These are phyloP conservation scores for Arizona elegans DNA, from an alignment of 2,113 vertebrate genomes.

Conservation along the genomic window DNA sequence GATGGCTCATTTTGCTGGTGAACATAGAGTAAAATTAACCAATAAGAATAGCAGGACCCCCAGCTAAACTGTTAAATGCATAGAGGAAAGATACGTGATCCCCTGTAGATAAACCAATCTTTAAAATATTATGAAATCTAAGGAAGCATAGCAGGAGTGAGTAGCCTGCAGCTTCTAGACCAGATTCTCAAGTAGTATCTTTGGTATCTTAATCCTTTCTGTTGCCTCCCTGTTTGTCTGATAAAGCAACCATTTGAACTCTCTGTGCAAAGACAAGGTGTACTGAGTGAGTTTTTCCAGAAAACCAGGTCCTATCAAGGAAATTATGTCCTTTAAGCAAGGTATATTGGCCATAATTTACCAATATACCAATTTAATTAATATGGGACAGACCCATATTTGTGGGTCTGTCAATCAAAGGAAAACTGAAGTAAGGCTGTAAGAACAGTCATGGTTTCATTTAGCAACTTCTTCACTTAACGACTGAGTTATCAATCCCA, in stretches of 20 bases:
- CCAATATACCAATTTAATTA: no score
- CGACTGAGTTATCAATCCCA: neutral
- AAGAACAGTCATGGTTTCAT: neutral
- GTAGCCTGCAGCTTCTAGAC: neutral
- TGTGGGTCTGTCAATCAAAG: neutral
- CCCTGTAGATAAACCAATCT: neutral
- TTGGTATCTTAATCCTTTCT: neutral
- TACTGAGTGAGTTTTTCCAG: neutral
- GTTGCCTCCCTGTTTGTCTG: neutral
- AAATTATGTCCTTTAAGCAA: neutral
- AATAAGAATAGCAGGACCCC: neutral
- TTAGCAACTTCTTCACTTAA: neutral
- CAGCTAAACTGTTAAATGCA: neutral
- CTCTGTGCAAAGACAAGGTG: neutral
- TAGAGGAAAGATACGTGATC: neutral
- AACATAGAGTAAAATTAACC: neutral
- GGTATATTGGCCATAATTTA: neutral
- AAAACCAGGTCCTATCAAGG: neutral
- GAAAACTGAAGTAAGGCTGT: neutral
- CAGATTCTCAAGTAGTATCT: neutral
- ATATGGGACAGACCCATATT: neutral
- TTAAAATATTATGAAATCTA: neutral
- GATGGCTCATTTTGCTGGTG: neutral
- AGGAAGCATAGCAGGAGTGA: neutral
- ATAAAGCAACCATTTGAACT: neutral